phyloP scores from a whole-genome alignment of 2,888 invertebrate genomes.

The Pseudanteris insignis region DNA sequence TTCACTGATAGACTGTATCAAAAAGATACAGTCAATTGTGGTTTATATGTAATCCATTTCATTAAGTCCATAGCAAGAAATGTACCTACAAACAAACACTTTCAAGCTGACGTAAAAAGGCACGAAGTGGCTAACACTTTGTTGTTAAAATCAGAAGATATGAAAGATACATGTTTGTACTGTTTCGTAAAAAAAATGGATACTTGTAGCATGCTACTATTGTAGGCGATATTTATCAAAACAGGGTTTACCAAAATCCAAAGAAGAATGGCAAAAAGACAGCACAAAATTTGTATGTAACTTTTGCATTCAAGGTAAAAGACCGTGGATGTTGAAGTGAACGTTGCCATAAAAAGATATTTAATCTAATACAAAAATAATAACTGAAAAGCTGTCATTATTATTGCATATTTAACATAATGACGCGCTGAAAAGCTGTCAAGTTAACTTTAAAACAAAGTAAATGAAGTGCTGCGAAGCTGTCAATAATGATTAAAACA shows the following conservation, averaged over 20 bases:
- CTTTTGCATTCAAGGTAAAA: not conserved
- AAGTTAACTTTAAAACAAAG: too few species aligned
- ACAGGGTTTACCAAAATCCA: not conserved
- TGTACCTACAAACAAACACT: not conserved
- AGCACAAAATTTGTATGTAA: not conserved
- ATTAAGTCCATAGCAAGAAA: conserved; percentile 1
- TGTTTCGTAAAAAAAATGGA: not conserved
- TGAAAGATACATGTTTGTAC: conserved; percentile 6
- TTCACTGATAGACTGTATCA: conserved; percentile 3
- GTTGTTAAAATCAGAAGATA: not conserved
- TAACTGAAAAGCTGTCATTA: too few species aligned
- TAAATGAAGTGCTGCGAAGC: too few species aligned
- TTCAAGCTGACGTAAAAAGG: conserved; percentile 1
- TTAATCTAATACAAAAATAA: too few species aligned
- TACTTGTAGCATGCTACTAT: conserved; percentile 6
- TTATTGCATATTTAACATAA: too few species aligned
- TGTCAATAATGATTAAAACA: too few species aligned
- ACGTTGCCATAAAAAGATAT: too few species aligned
- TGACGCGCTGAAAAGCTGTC: too few species aligned
- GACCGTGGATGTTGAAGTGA: conserved; percentile 14
- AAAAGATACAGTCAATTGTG: conserved; percentile 1
- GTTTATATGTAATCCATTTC: conserved; percentile 2
- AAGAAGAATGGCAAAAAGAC: conserved; percentile 4
- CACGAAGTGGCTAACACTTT: not conserved
- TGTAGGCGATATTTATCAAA: conserved; percentile 8